These are phyloP conservation scores for Elegia similella DNA, from an alignment of 2,888 invertebrate species.

Conservation along the genomic window DNA sequence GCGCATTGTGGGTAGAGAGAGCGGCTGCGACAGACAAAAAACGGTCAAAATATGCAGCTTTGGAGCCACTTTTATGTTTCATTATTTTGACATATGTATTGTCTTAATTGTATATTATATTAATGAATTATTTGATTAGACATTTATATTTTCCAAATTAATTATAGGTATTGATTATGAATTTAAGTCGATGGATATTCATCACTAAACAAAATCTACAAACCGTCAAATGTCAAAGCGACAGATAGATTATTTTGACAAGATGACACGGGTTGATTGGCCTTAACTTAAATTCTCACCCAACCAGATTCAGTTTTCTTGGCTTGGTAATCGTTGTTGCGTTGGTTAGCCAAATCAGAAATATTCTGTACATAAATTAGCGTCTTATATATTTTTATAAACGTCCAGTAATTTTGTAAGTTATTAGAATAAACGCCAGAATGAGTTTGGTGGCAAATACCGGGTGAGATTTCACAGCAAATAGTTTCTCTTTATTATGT, in stretches of 20 bases:
- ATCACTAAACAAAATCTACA: background rate
- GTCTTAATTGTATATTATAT: no score
- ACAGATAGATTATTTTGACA: background rate
- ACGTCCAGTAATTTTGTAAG: constrained; percentile 10
- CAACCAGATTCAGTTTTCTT: background rate
- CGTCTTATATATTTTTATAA: constrained; percentile 11
- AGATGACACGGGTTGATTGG: background rate
- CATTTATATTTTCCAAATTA: no score
- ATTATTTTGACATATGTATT: no score
- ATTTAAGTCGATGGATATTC: background rate
- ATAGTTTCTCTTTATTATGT: constrained; percentile 19
- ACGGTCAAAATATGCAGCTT: no score
- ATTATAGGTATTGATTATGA: no score
- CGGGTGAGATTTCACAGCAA: constrained; percentile 53
- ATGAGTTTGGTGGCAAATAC: constrained; percentile 79
- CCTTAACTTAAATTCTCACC: background rate
- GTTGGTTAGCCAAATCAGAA: background rate
- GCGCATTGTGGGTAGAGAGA: no score
- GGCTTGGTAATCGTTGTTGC: background rate
- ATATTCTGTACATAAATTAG: constrained; percentile 3
- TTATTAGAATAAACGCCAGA: constrained; percentile 29
- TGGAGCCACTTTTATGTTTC: no score
- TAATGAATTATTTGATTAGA: no score
- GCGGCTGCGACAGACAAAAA: no score
- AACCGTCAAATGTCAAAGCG: background rate